Base-by-base conservation (phyloP, 30 jellyfish, hydroid and myxozoan species). In the Haliclystus octoradiatus region DNA sequence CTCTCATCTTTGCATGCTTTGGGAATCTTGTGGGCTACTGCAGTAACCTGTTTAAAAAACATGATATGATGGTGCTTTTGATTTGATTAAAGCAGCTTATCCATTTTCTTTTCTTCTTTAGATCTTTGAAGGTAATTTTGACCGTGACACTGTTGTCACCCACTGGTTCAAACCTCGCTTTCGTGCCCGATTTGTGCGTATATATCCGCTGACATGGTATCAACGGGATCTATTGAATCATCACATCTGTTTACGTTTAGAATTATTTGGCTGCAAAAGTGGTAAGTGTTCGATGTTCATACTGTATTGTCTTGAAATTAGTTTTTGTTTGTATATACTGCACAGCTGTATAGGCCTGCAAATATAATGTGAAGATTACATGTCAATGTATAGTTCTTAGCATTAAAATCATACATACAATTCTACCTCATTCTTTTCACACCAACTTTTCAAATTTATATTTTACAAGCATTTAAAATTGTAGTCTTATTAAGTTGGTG, bases 151-250 rank as follows among this genome's bases (percentile, higher is more conserved):
- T 27, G 94, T 74, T 2, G 88, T 74, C 2, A 88, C 94, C 14
- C 93, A 79, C 31, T 88, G 97, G 97, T 66, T 88, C 2, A 67
- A 50, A 28, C 97, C 97, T 22, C 74, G 94, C 46, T 34, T 88
- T 13, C 89, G 87, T 23, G 84, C 93, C 12, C 80, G 93, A 1
- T 78, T 71, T 26, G 64, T 88, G 15, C 74, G 93, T 2, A 77
- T 88, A 22, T 40, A 74, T 26, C 97, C 97, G n/a, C 63, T 33
- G 26, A 33, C 93, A 1, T 88, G 97, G 97, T 72, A 88, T 63
- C 35, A 67, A 34, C 94, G 81, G 26, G 94, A 70, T 9, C 68
- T 69, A 0, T 34, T 80, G 24, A 94, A 79, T 28, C 97, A 88
- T 35, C 65, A 85, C 33, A 52, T 88, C 12, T 88, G 97, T 50